A percentile compares a stretch with the other conserved stretches of the same genome.
Conservation (phyloP, 1,140 invertebrate genomes). For the Calephelis nemesis region DNA sequence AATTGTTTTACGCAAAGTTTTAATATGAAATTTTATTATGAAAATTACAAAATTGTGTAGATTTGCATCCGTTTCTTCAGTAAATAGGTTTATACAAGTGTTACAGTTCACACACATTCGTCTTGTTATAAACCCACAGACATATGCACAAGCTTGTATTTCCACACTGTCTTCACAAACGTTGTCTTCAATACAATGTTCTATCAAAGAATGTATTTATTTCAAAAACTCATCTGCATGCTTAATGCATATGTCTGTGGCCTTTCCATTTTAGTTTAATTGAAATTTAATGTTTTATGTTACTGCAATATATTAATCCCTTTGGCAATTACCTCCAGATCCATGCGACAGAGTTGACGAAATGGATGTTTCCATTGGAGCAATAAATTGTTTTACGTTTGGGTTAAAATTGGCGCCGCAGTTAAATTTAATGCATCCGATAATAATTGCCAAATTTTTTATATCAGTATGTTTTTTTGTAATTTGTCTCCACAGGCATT, state of each 20-base stretch:
- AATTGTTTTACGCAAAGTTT: neutral
- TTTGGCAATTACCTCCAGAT: neutral
- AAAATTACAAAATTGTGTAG: neutral
- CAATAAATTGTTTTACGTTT: conserved; percentile 4
- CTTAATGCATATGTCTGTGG: neutral
- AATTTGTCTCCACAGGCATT: conserved; percentile 25
- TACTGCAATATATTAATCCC: neutral
- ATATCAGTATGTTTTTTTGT: conserved; percentile 19
- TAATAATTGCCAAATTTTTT: conserved; percentile 22
- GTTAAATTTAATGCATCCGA: conserved; percentile 25
- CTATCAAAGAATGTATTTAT: neutral
- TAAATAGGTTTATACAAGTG: neutral
- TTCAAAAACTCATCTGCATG: neutral
- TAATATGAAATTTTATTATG: too few species aligned
- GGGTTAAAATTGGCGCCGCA: conserved; percentile 19
- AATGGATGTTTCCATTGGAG: conserved; percentile 2
- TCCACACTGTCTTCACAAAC: neutral
- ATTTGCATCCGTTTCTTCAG: neutral
- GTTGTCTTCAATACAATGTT: neutral
- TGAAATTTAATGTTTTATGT: neutral
- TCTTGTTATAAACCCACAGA: neutral
- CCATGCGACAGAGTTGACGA: neutral
- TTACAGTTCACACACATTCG: neutral
- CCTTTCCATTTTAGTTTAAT: neutral
- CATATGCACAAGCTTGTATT: conserved; percentile 11